Base-by-base conservation (phyloP, 2,888 invertebrate species). In the Deilephila elpenor region DNA sequence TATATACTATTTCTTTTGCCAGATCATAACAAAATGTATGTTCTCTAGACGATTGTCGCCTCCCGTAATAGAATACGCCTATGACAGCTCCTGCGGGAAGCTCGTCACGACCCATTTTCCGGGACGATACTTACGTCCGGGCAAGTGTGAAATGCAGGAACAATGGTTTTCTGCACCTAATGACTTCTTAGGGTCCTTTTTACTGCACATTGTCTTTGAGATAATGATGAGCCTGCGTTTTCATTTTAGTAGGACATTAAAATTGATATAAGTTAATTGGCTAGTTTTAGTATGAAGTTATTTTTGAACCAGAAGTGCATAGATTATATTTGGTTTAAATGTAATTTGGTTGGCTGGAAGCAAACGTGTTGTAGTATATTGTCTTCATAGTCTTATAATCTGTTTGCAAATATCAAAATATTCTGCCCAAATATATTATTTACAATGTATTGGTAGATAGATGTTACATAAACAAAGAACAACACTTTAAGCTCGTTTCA, bases 21-120 rank as follows among this genome's bases (percentile, higher is more conserved):
- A 2, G 11, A 11, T 11, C 11, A 11, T n/a, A 6, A 5, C 14
- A 61, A 61, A 29, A 61, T 61, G 5, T 14, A 59, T 5, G 60
- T 1, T 25, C 25, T 25, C n/a, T 59, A 14, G 14, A 17, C 34
- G 59, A 37, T 34, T 17, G 51, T 20, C 29, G 19, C 20, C 25
- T 44, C 51, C 61, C 71, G 70, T 29, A 14, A 17, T 29, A 29
- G n/a, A 25, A 51, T 67, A 25, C 25, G 25, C n/a, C 17, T 19
- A 32, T 60, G 53, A 29, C 20, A 56, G 51, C 25, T 20, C 32
- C 34, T 44, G 20, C 25, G 20, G 25, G 34, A 59, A 59, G 62
- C 56, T 37, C 8, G 20, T 11, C 32, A 29, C 72, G 73, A 71
- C 75, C 72, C 53, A 73, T 73, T 79, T 79, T 32, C 73, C 56